These are phyloP conservation scores for Cynopterus sphinx DNA, from an alignment of 2,797 vertebrate genomes.

Conservation along the genomic window DNA sequence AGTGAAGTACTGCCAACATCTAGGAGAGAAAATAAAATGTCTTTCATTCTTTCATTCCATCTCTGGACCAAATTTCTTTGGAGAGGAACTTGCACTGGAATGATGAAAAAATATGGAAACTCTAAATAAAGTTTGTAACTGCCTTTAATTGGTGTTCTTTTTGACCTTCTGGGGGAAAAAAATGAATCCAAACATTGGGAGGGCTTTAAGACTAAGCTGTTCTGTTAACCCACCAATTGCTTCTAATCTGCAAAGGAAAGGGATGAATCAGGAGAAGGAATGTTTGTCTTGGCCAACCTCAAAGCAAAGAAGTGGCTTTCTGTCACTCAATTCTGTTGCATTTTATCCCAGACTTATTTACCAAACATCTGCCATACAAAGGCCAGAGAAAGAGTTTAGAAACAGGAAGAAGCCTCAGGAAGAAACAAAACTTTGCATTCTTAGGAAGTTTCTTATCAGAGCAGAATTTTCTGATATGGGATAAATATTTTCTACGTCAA, in stretches of 20 bases:
- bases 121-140: conserved; percentile 12
- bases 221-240: not conserved
- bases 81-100: conserved; percentile 48
- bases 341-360: not conserved
- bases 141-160: conserved; percentile 51
- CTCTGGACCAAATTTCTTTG: conserved; percentile 18
- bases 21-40: conserved; percentile 64
- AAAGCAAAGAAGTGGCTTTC: not conserved
- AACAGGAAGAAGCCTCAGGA: not conserved
- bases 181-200: not conserved
- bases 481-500: not conserved
- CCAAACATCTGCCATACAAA: not conserved
- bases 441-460: conserved; percentile 11
- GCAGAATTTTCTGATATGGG: not conserved
- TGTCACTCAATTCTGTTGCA: not conserved
- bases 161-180: not conserved
- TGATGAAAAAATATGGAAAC: conserved; percentile 45
- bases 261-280: not conserved
- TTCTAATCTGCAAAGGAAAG: not conserved
- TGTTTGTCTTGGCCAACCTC: not conserved
- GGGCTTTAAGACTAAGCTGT: not conserved
- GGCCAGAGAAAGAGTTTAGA: not conserved
- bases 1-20: conserved; percentile 62
- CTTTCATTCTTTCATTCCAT: conserved; percentile 65
- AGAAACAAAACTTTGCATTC: conserved; percentile 18